A percentile compares a stretch with the other conserved stretches of the same genome.
Evolutionary conservation across 2,888 invertebrate genomes (phyloP).

Genomic region (Lysandra coridon): DNA sequence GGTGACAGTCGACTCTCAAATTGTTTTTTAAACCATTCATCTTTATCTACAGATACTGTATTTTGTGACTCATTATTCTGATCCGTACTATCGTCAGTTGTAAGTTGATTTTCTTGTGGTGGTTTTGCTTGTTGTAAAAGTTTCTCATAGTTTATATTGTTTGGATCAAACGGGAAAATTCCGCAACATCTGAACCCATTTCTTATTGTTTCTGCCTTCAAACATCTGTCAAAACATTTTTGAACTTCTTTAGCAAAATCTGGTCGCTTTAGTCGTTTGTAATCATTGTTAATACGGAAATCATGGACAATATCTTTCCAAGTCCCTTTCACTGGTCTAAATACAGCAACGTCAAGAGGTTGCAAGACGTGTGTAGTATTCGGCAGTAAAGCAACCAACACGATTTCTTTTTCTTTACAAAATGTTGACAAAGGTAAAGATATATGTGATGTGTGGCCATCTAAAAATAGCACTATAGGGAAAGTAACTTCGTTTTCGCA

Average conservation of each 20-base stretch:
- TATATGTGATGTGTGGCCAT: slow-evolving; percentile 42
- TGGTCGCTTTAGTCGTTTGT: slow-evolving; percentile 40
- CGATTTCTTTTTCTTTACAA: slow-evolving; percentile 43
- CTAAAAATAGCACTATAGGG: slow-evolving; percentile 44
- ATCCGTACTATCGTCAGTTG: background rate
- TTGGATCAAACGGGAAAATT: slow-evolving; percentile 25
- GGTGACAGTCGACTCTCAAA: background rate
- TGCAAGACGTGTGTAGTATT: slow-evolving; percentile 41
- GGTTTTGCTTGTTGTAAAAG: background rate
- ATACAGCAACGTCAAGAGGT: slow-evolving; percentile 42
- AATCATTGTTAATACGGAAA: slow-evolving; percentile 40
- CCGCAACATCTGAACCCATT: slow-evolving; percentile 20
- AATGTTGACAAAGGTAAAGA: slow-evolving; percentile 41
- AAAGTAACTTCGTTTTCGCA: slow-evolving; percentile 38
- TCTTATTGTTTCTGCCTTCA: slow-evolving; percentile 38
- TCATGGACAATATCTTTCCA: slow-evolving; percentile 40
- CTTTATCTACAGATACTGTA: background rate
- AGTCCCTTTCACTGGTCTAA: slow-evolving; percentile 38
- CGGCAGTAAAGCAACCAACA: slow-evolving; percentile 36
- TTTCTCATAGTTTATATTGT: slow-evolving; percentile 24
- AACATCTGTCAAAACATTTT: slow-evolving; percentile 40
- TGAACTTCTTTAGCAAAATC: slow-evolving; percentile 41
- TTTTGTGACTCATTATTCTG: background rate
- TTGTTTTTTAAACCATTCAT: slow-evolving; percentile 1
- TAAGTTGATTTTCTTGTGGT: slow-evolving; percentile 1